These are phyloP conservation scores for Holotrichia oblita DNA, from an alignment of 1,140 invertebrate species.

Conservation along the genomic window DNA sequence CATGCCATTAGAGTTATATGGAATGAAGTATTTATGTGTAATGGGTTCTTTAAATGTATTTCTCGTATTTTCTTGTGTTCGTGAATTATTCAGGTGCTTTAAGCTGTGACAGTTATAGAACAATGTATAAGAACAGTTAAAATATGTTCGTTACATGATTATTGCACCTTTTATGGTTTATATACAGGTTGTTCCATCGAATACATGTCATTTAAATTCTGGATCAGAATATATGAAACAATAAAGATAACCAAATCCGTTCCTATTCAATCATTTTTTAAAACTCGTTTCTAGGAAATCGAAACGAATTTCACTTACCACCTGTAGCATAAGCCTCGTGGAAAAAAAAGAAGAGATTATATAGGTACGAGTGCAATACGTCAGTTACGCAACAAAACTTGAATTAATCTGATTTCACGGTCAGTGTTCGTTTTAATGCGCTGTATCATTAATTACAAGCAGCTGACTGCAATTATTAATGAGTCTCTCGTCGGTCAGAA, in stretches of 20 bases:
- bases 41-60: not conserved
- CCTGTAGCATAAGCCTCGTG: not conserved
- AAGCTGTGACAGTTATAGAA: not conserved
- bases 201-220: too few relatives aligned
- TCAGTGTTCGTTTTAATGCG: not conserved
- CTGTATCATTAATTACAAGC: constrained; percentile 9
- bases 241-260: too few relatives aligned
- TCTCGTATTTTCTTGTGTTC: not conserved
- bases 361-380: not conserved
- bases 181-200: too few relatives aligned
- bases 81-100: not conserved
- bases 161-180: too few relatives aligned
- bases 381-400: constrained; percentile 15
- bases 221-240: too few relatives aligned
- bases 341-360: not conserved
- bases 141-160: too few relatives aligned
- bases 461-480: constrained; percentile 32
- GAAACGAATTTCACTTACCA: too few relatives aligned
- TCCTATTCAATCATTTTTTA: too few relatives aligned
- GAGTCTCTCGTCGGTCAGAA: not conserved
- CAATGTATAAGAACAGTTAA: too few relatives aligned
- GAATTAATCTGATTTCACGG: constrained; percentile 28
- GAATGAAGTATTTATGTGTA: not conserved
- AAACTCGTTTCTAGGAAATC: too few relatives aligned
- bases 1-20: not conserved